Percentiles rank a stretch among this genome's conserved stretches.
Conservation (phyloP, 1,140 invertebrate species). For the Brachionus sp. region DNA sequence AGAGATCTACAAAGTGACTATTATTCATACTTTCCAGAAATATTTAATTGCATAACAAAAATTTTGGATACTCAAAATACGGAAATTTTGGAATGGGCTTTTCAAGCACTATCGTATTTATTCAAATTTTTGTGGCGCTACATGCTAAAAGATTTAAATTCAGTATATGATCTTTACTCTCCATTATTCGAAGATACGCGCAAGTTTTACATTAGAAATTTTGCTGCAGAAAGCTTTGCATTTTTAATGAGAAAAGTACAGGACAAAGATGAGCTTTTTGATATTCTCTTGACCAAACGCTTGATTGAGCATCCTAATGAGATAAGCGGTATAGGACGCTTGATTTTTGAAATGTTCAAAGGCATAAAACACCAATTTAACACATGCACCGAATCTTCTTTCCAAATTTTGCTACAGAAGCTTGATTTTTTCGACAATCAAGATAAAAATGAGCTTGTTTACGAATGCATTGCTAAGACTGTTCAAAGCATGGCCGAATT, state of each 20-base stretch:
- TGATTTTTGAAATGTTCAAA: slow-evolving; percentile 79
- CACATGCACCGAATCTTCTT: slow-evolving; percentile 58
- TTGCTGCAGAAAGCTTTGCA: slow-evolving; percentile 89
- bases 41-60: slow-evolving; percentile 68
- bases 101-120: slow-evolving; percentile 77
- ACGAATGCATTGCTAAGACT: slow-evolving; percentile 43
- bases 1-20: slow-evolving; percentile 81
- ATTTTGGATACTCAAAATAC: slow-evolving; percentile 72
- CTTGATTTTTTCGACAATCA: slow-evolving; percentile 45
- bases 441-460: slow-evolving; percentile 19
- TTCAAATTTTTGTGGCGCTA: slow-evolving; percentile 80
- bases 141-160: slow-evolving; percentile 73
- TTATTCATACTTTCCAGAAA: slow-evolving; percentile 71
- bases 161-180: slow-evolving; percentile 68
- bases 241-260: slow-evolving; percentile 77
- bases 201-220: slow-evolving; percentile 77
- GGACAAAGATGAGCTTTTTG: slow-evolving; percentile 72
- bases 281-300: slow-evolving; percentile 66
- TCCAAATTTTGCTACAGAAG: slow-evolving; percentile 42
- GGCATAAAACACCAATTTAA: slow-evolving; percentile 77
- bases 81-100: slow-evolving; percentile 76
- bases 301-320: slow-evolving; percentile 67
- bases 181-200: slow-evolving; percentile 70
- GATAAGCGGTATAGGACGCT: slow-evolving; percentile 70
- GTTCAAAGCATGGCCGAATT: slow-evolving; percentile 46